Evolutionary conservation across 1,140 invertebrate genomes (phyloP).

Genomic region (Meteorus sp.): DNA sequence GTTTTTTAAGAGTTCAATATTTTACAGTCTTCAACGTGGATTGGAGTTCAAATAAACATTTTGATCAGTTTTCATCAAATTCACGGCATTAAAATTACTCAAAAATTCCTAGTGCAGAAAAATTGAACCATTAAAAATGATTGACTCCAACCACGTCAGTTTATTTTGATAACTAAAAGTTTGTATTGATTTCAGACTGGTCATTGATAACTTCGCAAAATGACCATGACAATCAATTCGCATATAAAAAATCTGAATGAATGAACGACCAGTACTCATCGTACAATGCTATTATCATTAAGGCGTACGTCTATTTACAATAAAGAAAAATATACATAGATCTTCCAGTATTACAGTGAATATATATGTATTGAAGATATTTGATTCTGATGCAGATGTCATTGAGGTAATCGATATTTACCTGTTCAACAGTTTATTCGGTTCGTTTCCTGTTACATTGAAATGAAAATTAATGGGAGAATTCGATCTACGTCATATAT

Average conservation of each 20-base stretch:
- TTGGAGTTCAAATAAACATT: background rate
- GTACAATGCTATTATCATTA: conserved; percentile 19
- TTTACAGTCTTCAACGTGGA: background rate
- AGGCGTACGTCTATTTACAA: conserved; percentile 42
- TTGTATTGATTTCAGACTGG: too few species aligned
- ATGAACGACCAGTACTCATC: background rate
- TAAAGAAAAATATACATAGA: conserved; percentile 45
- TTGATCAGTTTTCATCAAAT: background rate
- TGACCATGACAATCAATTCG: background rate
- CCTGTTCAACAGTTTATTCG: conserved; percentile 28
- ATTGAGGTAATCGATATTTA: conserved; percentile 43
- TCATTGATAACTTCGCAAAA: too few species aligned
- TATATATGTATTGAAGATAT: conserved; percentile 35
- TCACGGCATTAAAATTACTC: background rate
- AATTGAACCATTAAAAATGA: too few species aligned
- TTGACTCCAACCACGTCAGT: background rate
- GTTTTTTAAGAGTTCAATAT: conserved; percentile 1
- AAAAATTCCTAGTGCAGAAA: too few species aligned
- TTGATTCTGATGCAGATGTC: conserved; percentile 40
- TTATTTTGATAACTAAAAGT: background rate
- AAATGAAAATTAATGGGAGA: too few species aligned
- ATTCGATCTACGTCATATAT: too few species aligned
- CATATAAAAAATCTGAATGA: conserved; percentile 3
- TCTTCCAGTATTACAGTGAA: conserved; percentile 38
- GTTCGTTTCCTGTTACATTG: too few species aligned